phyloP scores from a whole-genome alignment of 2,797 vertebrate genomes.

The Syngnathus acus region DNA sequence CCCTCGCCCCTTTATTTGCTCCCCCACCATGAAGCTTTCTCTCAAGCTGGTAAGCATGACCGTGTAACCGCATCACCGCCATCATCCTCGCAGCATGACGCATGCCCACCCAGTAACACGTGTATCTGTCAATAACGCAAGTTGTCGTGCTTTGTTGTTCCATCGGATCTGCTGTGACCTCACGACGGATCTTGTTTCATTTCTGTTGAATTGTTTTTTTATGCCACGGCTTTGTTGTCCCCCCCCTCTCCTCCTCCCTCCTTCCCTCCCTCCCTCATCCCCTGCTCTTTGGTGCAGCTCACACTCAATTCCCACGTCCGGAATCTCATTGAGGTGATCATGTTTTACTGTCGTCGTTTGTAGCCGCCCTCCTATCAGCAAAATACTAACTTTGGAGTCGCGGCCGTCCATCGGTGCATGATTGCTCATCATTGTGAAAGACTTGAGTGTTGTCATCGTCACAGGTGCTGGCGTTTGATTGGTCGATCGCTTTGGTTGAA shows the following conservation, averaged over 20 bases:
- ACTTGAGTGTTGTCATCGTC: background rate
- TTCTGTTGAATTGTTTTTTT: constrained; percentile 28
- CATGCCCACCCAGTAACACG: constrained; percentile 60
- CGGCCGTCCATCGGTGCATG: constrained; percentile 14
- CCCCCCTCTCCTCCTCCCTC: constrained; percentile 36
- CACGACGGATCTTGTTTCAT: constrained; percentile 58
- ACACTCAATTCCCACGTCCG: constrained; percentile 80
- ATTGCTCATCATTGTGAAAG: background rate
- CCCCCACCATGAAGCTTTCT: constrained; percentile 73
- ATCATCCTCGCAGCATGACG: constrained; percentile 54
- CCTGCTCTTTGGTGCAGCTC: constrained; percentile 71
- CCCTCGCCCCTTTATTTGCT: constrained; percentile 23
- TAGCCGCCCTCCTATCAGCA: constrained; percentile 15
- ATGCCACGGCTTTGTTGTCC: constrained; percentile 45
- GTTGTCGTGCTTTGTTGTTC: constrained; percentile 27
- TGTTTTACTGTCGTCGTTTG: constrained; percentile 57
- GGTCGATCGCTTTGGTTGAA: background rate
- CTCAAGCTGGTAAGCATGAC: constrained; percentile 83
- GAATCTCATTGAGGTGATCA: constrained; percentile 83
- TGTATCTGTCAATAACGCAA: constrained; percentile 31
- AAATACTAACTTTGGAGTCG: background rate
- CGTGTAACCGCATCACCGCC: constrained; percentile 48
- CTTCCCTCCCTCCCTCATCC: constrained; percentile 32
- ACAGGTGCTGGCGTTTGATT: background rate
- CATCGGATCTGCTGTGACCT: constrained; percentile 37